phyloP scores from a whole-genome alignment of 2,888 invertebrate species.

The Spisula solida region DNA sequence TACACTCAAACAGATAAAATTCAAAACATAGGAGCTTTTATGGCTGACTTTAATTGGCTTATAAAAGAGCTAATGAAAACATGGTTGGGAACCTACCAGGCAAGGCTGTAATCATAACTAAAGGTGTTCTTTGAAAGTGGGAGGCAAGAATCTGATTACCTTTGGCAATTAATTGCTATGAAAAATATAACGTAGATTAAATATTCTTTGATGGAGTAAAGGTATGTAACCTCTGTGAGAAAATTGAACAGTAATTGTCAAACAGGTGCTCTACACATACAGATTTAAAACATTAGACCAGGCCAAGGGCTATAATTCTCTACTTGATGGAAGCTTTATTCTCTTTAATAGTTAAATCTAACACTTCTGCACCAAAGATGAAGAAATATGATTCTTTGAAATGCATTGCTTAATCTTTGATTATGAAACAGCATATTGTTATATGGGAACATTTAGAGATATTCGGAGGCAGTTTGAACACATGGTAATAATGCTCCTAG shows the following conservation, averaged over 20 bases:
- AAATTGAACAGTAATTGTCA: not conserved
- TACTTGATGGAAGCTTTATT: not conserved
- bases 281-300: not conserved
- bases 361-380: not conserved
- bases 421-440: not conserved
- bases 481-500: not conserved
- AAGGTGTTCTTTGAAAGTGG: not conserved
- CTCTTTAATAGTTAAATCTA: not conserved
- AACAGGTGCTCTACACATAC: not conserved
- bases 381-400: not conserved
- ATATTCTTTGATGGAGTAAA: not conserved
- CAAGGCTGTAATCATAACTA: slow-evolving; percentile 4
- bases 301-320: not conserved
- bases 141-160: not conserved
- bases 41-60: slow-evolving; percentile 30
- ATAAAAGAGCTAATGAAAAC: slow-evolving; percentile 21
- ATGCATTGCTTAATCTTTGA: not conserved
- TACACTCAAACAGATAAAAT: slow-evolving; percentile 26
- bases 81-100: not conserved
- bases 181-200: not conserved
- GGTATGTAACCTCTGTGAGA: not conserved
- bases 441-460: not conserved
- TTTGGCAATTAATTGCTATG: not conserved
- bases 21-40: slow-evolving; percentile 1
- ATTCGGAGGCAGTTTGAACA: not conserved